Evolutionary conservation across 2,888 invertebrate genomes (phyloP).

Genomic region (Nomada ferruginata): DNA sequence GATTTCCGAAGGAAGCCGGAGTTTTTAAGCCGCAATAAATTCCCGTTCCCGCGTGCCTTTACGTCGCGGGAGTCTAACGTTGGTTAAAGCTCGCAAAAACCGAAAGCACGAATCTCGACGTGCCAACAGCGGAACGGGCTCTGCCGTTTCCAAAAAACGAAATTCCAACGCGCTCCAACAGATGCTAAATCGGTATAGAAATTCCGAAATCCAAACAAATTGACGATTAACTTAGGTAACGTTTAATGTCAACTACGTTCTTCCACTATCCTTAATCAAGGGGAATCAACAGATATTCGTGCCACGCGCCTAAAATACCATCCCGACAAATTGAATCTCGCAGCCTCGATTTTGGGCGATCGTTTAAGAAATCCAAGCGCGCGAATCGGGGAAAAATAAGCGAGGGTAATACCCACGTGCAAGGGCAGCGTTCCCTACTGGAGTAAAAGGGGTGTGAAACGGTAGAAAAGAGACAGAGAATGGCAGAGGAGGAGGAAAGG

Average conservation of each 20-base stretch:
- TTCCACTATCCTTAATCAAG: too few species aligned
- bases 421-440: conserved; percentile 18
- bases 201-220: too few species aligned
- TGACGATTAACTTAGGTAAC: too few species aligned
- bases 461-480: conserved; percentile 41
- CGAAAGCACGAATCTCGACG: conserved; percentile 65
- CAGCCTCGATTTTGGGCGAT: not conserved
- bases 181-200: too few species aligned
- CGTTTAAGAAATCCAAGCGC: conserved; percentile 21
- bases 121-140: conserved; percentile 40
- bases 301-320: not conserved
- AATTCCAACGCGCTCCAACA: too few species aligned
- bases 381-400: conserved; percentile 43
- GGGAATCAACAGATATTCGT: too few species aligned
- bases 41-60: conserved; percentile 73
- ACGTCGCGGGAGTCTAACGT: conserved; percentile 74
- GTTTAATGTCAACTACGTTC: too few species aligned
- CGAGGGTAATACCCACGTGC: conserved; percentile 42
- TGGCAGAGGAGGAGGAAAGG: conserved; percentile 50
- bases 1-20: conserved; percentile 88
- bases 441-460: not conserved
- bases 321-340: not conserved
- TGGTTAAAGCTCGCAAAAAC: conserved; percentile 77
- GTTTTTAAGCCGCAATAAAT: conserved; percentile 85
- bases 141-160: too few species aligned